Evolutionary conservation across 37 sponge, comb jelly and placozoan species (phyloP), one percentile per base, ranked within the genome.

Genomic region (Ephydatia muelleri): DNA sequence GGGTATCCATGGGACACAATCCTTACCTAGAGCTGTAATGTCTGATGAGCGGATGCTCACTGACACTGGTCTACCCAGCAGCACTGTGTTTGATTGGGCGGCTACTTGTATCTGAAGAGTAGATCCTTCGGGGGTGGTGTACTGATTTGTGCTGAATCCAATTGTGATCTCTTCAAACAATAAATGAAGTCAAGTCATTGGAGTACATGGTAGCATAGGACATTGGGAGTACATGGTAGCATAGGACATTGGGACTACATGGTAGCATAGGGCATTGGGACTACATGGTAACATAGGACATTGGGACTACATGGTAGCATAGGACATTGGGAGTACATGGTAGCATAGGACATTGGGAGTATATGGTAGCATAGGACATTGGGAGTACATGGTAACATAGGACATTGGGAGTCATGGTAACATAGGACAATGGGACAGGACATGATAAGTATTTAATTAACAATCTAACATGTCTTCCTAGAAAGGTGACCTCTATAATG

Each of bases 21-120:
- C 57, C 57, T 81, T 13, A 70, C 82, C 82, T 34, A 25, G 2
- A 14, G 82, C 82, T 39, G 68, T 81, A 12, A 40, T 72, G 39
- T 81, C 70, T 16, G 6, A 14, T 16, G 82, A 70, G 0, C 0
- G 12, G 26, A 81, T 31, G 0, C 3, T 68, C 5, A 81, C 82
- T 11, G 19, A 25, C 28, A 31, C 68, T 1, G 31, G 33, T 28
- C 21, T 38, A 5, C 35, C 35, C n/a, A 32, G 67, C n/a, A 32
- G 67, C 68, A 68, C 65, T 3, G 37, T 11, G 39, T 80, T 37
- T 26, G 65, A 33, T 57, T 57, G 57, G 34, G 67, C 68, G 19
- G 67, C 22, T 30, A 31, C 22, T 9, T 8, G 30, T 2, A n/a
- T 13, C 67, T 67, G 39, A 2, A 36, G 33, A 3, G 43, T 39